Evolutionary conservation across 2,797 vertebrate species (phyloP).

Genomic region (Rhinichthys osculus): DNA sequence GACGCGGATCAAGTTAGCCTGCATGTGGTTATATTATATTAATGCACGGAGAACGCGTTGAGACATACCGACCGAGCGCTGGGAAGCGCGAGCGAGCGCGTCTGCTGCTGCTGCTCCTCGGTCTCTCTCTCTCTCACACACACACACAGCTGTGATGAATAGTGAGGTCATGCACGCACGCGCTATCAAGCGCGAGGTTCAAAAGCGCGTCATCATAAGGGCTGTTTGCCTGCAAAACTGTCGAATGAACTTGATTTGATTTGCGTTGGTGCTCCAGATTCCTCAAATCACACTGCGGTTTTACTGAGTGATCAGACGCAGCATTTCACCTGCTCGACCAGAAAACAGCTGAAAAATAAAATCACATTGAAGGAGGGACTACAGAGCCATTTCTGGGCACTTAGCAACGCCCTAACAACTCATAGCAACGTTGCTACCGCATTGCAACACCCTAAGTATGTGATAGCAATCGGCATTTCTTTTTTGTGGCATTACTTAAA

Average conservation of each 20-base stretch:
- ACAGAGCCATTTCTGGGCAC: neutral
- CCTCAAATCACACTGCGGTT: neutral
- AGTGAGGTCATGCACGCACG: slow-evolving; percentile 78
- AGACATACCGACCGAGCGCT: slow-evolving; percentile 72
- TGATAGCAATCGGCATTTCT: neutral
- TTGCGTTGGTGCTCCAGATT: neutral
- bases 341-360: neutral
- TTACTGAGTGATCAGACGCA: neutral
- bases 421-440: neutral
- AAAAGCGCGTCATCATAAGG: neutral
- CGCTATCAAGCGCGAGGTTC: slow-evolving; percentile 1
- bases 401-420: neutral
- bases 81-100: slow-evolving; percentile 45
- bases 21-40: slow-evolving; percentile 29
- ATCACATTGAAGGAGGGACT: neutral
- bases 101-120: slow-evolving; percentile 1
- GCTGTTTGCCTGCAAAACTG: neutral
- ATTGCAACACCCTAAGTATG: neutral
- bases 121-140: neutral
- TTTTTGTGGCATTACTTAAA: neutral
- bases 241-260: neutral
- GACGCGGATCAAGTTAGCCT: no score
- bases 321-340: neutral
- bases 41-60: slow-evolving; percentile 59
- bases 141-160: slow-evolving; percentile 74